Base-by-base conservation (phyloP, 2,888 invertebrate species). In the Lasioglossum lativentre region DNA sequence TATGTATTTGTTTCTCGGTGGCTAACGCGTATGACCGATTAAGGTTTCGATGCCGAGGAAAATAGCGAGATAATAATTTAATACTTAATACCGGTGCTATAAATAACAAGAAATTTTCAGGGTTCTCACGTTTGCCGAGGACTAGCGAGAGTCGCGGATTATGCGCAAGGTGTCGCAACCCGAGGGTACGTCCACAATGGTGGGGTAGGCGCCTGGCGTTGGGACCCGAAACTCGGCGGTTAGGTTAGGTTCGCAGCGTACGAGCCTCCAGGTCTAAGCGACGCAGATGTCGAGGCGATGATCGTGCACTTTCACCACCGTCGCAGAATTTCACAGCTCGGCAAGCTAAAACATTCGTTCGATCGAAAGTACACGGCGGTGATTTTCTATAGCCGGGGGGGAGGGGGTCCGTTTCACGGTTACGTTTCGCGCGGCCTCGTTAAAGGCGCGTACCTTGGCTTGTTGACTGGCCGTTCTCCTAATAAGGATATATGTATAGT, bases 271-370 rank as follows among this genome's bases (percentile, higher is more conserved):
- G 38, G n/a, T 16, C 63, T 34, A 76, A 77, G 70, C 85, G 73
- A 72, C 38, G 56, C 52, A 27, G 52, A 5, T 77, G 66, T 78
- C 66, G 70, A 23, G 23, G 30, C 73, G 71, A 88, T 78, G 75
- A 85, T 70, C 56, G 38, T 34, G 38, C 68, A 83, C 89, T 89
- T 89, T 89, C 89, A 78, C 78, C 52, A 4, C 3, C 59, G n/a
- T 27, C n/a, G 27, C 27, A 72, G 30, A 42, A 81, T 56, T 16
- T 45, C 16, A 8, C 19, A 47, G 14, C 70, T 52, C 34, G 34
- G 0, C 56, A 59, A 19, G 8, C 63, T 16, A 52, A 3, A 40
- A 52, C n/a, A 12, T 4, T n/a, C 30, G 40, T 45, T 1, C 16
- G 47, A 68, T 27, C 38, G 16, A 5, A 30, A 34, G 27, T 10